Evolutionary conservation across 2,113 vertebrate genomes (phyloP), one percentile per base, ranked within the genome.

Genomic region (Nematolebias whitei): DNA sequence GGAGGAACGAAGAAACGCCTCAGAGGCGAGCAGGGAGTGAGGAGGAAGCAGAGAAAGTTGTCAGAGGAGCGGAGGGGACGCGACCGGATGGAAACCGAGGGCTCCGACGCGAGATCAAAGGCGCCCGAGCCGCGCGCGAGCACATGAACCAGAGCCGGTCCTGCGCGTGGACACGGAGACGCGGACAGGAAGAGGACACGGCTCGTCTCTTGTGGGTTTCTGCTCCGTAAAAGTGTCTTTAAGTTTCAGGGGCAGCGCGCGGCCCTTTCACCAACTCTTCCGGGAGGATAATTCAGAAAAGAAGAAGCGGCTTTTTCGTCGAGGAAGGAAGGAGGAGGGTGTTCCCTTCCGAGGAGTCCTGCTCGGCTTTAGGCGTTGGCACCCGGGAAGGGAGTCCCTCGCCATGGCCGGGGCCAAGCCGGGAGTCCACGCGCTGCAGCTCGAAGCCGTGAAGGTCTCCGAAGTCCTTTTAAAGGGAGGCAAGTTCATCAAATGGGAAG

Each of bases 401-500:
- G 88, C 66, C 84, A 96, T 96, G 95, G 95, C 95, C 78, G 95
- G 95, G 88, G 95, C 95, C 77, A 95, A 94, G 87, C 94, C 95
- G 56, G 95, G 95, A 82, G 95, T 96, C 67, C 95, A 96, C 86
- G 92, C 94, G 72, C 88, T 96, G 79, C 95, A 96, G 81, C 93
- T 96, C 82, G 95, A 96, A 86, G 94, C 94, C 64, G 91, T 95
- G 83, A 89, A 77, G 45, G 95, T 96, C 51, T 93, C 90, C 52
- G 93, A 96, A 38, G 85, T 59, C 20, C 90, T 96, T 47, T 91
- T 92, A 72, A 90, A 85, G 39, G 95, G 95, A 41, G 94, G 93
- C 76, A 96, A 96, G 74, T 96, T 96, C 88, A 90, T 96, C 91
- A 96, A 95, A 82, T 96, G 95, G 95, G 95, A 96, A 82, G 95